Conservation (phyloP, 1,140 invertebrate species). For the Atta texana region DNA sequence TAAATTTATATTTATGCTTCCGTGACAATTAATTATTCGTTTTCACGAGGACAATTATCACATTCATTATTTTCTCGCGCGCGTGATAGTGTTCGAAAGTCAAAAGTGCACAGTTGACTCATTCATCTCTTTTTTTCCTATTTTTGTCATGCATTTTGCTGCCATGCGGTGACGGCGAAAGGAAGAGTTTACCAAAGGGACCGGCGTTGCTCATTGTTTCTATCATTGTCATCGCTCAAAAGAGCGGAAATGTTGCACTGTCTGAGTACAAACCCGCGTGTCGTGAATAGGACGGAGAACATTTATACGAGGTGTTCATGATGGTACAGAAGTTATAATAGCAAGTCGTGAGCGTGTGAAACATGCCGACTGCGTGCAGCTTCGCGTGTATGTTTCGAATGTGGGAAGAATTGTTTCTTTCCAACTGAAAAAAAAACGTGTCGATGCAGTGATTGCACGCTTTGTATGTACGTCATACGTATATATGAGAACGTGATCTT, state of each 20-base stretch:
- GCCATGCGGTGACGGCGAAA: conserved; percentile 52
- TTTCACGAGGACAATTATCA: conserved; percentile 29
- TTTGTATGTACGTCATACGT: not conserved
- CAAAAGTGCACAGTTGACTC: conserved; percentile 12
- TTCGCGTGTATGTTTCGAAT: conserved; percentile 63
- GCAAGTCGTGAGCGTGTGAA: conserved; percentile 40
- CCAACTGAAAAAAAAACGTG: not conserved
- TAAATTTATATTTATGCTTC: conserved; percentile 18
- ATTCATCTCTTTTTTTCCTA: not conserved
- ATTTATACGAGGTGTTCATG: conserved; percentile 72
- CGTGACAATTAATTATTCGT: conserved; percentile 12
- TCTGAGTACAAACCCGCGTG: not conserved
- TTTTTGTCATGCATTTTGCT: conserved; percentile 13
- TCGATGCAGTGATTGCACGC: conserved; percentile 4
- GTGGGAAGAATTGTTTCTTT: conserved; percentile 25
- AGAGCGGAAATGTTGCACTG: conserved; percentile 49
- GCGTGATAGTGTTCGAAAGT: conserved; percentile 22
- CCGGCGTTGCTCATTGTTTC: conserved; percentile 64
- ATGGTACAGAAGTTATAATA: conserved; percentile 49
- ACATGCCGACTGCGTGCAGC: not conserved
- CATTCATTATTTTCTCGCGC: conserved; percentile 31
- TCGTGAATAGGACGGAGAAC: conserved; percentile 32
- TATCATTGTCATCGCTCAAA: conserved; percentile 64
- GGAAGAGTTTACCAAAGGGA: conserved; percentile 48
- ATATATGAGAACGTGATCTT: conserved; percentile 20